Evolutionary conservation across 2,113 vertebrate genomes (phyloP), one percentile per base, ranked within the genome.

Genomic region (Otolemur garnettii): DNA sequence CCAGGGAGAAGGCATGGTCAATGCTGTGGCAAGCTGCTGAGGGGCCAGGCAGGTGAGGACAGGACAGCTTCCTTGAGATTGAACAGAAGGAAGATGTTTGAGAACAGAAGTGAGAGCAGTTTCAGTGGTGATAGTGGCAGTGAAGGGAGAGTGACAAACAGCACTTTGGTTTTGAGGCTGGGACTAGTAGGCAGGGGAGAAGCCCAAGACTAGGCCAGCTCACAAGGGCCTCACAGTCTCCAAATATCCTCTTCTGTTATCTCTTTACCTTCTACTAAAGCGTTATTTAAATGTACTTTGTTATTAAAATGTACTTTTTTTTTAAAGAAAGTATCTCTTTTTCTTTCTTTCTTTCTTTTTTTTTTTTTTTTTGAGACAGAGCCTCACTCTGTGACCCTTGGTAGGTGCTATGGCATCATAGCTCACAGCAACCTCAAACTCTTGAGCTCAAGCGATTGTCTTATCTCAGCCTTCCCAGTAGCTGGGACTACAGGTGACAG

Each of bases 1-100:
- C 45, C 7, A 64, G 66, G 38, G 38, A 9, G 22, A 74, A 74
- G 30, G 42, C 6, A 28, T 9, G 21, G n/a, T 10, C 42, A 6
- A 14, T 0, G 0, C 1, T 2, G 50, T 79, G 28, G 22, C 45
- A 1, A 6, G 75, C 33, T 12, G 19, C 74, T 30, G 57, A 14
- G 28, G 14, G 45, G 59, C 60, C 42, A 5, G 24, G 21, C 57
- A 9, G 5, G 38, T 6, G 57, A 66, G 72, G 35, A 57, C 83
- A 79, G 50, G 10, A 35, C 15, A 4, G 69, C 28, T 55, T 59
- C 30, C 57, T 2, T 7, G 57, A 95, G 45, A 42, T 1, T 13
- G 71, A 79, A 18, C 80, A 26, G n/a, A 75, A 74, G 30, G 28
- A 35, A 55, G 26, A 38, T 0, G 0, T 33, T 21, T 33, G 26